These are phyloP conservation scores for Pantherophis vulpinus DNA, from an alignment of 2,797 vertebrate species.

Conservation along the genomic window DNA sequence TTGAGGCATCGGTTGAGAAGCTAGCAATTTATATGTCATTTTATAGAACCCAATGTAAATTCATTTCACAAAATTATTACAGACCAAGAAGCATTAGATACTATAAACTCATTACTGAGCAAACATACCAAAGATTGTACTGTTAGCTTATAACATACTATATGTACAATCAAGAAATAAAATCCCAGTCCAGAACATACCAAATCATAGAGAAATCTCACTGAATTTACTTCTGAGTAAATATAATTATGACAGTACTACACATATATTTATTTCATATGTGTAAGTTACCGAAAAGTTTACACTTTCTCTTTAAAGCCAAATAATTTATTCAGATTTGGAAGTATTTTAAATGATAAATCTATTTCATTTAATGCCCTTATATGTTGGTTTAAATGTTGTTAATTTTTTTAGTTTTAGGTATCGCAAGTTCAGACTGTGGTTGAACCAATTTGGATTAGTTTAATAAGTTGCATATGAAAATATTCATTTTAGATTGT, in stretches of 20 bases:
- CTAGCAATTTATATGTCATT: background rate
- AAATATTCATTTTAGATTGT: background rate
- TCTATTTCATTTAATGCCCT: background rate
- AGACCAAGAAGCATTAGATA: background rate
- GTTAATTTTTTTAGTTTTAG: background rate
- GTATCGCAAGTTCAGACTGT: background rate
- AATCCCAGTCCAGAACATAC: background rate
- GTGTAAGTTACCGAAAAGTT: background rate
- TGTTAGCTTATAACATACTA: background rate
- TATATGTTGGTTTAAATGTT: background rate
- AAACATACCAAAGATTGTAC: background rate
- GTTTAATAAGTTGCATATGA: background rate
- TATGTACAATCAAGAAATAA: background rate
- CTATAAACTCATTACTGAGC: background rate
- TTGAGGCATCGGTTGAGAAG: background rate
- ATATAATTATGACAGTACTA: background rate
- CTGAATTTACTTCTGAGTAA: background rate
- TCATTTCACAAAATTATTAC: background rate
- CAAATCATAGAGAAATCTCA: background rate
- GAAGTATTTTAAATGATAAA: background rate
- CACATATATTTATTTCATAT: background rate
- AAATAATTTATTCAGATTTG: background rate
- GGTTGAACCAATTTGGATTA: background rate
- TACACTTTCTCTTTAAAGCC: background rate
- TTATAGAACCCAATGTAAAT: background rate